Base-by-base conservation (phyloP, 64 coral and sea anemone species). In the Astreopora myriophthalma region DNA sequence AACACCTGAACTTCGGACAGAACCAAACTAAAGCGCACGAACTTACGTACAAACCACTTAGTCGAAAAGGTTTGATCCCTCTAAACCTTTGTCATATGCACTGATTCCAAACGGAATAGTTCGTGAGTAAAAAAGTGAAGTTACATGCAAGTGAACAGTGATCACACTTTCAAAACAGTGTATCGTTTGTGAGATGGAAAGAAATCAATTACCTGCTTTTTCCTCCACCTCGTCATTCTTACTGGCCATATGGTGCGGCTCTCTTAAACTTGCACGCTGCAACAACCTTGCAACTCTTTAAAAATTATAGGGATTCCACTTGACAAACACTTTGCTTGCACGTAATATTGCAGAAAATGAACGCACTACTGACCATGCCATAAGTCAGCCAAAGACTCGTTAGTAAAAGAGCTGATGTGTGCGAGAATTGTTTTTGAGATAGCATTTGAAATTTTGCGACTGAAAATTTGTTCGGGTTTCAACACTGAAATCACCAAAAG, bases 331-430 rank as follows among this genome's bases (percentile, higher is more conserved):
- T 61, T 60, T 4, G 22, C 17, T 34, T 6, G 29, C 27, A 38
- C 22, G 10, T 80, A 80, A 33, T 60, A 80, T 10, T 22, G 76
- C 13, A 8, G 76, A 61, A 34, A n/a, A n/a, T n/a, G n/a, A n/a
- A 80, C 76, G 76, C 76, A 51, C 76, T 25, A n/a, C 29, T n/a
- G 48, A 8, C 49, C 76, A 61, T 80, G 76, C 76, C 8, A 61
- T 60, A 60, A 80, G 49, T 32, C 26, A 4, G 12, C 20, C 1
- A 32, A 55, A 55, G 26, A 80, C 11, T 80, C 30, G 17, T 55
- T 11, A 11, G 23, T 0, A 7, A 78, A 9, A 49, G 16, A 51
- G 22, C 10, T 69, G 66, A 10, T 33, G n/a, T 5, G 1, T 33
- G 28, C 8, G 6, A 16, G 0, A 16, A 32, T 32, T 33, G 10